phyloP scores from a whole-genome alignment of 2,888 invertebrate genomes.

The Creontiades dilutus region DNA sequence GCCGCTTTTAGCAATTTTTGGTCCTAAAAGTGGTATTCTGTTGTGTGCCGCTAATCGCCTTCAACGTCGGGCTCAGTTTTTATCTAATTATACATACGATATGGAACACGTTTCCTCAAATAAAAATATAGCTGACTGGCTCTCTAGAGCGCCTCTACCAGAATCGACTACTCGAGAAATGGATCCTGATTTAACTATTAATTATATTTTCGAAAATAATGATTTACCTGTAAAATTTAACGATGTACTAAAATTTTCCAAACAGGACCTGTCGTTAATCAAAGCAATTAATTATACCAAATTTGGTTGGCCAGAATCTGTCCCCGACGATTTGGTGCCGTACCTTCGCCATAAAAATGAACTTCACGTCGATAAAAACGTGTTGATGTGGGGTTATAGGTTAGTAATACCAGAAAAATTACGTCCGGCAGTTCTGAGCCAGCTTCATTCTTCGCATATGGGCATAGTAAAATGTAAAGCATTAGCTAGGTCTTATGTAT shows the following conservation, averaged over 20 bases:
- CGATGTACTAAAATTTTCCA: not conserved
- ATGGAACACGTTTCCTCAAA: conserved; percentile 16
- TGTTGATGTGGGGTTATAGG: conserved; percentile 75
- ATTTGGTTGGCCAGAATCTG: conserved; percentile 36
- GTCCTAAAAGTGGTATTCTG: not conserved
- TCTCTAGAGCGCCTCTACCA: not conserved
- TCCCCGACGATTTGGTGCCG: not conserved
- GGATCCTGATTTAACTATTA: not conserved
- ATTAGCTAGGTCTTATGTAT: conserved; percentile 75
- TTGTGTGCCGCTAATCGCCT: not conserved
- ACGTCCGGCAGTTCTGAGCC: not conserved
- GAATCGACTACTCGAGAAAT: not conserved
- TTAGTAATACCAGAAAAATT: conserved; percentile 76
- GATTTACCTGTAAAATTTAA: conserved; percentile 1
- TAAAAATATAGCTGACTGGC: conserved; percentile 1
- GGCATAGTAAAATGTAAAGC: conserved; percentile 76
- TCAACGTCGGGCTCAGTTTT: not conserved
- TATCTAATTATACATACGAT: conserved; percentile 7
- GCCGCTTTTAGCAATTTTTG: not conserved
- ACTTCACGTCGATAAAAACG: conserved; percentile 59
- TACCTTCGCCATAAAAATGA: conserved; percentile 45
- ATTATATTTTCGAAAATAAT: too few species aligned
- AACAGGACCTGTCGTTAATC: not conserved
- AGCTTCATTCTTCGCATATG: too few species aligned
- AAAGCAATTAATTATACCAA: not conserved